Evolutionary conservation across 2,888 invertebrate species (phyloP).

Genomic region (Coelinius sp.): DNA sequence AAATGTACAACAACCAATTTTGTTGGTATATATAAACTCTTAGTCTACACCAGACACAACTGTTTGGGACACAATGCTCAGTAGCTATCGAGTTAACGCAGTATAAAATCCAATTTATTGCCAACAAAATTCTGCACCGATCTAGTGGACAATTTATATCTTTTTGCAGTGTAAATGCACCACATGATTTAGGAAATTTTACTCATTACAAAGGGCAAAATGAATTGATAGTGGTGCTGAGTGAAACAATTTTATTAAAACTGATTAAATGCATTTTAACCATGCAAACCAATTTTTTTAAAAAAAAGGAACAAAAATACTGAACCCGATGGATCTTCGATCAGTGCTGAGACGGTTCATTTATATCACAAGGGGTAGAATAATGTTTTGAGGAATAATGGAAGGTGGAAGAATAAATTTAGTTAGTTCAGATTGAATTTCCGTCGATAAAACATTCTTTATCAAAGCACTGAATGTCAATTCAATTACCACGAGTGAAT

Average conservation of each 20-base stretch:
- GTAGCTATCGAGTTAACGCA: conserved; percentile 39
- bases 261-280: conserved; percentile 47
- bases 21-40: background rate
- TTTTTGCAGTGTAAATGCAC: background rate
- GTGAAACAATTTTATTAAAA: conserved; percentile 44
- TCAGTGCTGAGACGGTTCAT: background rate
- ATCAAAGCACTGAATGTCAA: no score
- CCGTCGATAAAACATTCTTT: background rate
- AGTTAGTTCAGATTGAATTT: no score
- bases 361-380: background rate
- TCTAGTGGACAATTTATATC: background rate
- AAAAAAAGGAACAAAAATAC: conserved; percentile 39
- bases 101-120: conserved; percentile 44
- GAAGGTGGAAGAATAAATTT: no score
- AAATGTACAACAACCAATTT: background rate
- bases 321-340: background rate
- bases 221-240: background rate
- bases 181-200: background rate
- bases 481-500: background rate
- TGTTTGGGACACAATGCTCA: conserved; percentile 40
- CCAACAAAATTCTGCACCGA: conserved; percentile 21
- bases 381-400: no score
- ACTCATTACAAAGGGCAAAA: background rate
- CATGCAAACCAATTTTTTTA: conserved; percentile 46
- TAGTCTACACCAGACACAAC: background rate